Percentiles rank a stretch among this genome's conserved stretches.
Conservation (phyloP, 2,888 invertebrate genomes). For the Nasonia oneida region DNA sequence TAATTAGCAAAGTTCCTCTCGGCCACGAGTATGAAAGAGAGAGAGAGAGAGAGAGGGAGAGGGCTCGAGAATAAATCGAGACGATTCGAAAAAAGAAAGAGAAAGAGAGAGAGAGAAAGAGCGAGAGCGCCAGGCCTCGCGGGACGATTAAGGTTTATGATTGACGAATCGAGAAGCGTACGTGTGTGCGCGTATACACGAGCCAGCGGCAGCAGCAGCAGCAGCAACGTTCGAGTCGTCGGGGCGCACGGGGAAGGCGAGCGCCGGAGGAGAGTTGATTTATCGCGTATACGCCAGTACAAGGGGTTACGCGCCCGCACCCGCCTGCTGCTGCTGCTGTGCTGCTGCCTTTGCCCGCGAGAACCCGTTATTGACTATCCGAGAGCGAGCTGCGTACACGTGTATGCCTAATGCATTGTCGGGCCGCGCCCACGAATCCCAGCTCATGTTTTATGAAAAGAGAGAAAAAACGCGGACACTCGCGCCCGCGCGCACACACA, state of each 20-base stretch:
- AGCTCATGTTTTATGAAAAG: slow-evolving; percentile 54
- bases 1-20: slow-evolving; percentile 60
- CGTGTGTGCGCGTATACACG: background rate
- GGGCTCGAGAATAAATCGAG: background rate
- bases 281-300: slow-evolving; percentile 40
- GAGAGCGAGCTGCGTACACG: slow-evolving; percentile 29
- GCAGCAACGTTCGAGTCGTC: background rate
- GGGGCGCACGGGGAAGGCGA: background rate
- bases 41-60: slow-evolving; percentile 2
- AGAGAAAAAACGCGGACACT: slow-evolving; percentile 22
- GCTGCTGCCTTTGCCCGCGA: slow-evolving; percentile 20
- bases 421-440: slow-evolving; percentile 67
- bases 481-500: background rate
- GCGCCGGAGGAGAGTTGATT: slow-evolving; percentile 50
- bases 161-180: slow-evolving; percentile 58
- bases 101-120: background rate
- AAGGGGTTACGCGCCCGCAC: slow-evolving; percentile 45
- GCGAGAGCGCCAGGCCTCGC: slow-evolving; percentile 28
- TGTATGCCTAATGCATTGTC: slow-evolving; percentile 62
- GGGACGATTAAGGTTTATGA: slow-evolving; percentile 60
- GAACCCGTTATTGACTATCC: slow-evolving; percentile 52
- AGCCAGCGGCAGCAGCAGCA: background rate
- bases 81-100: slow-evolving; percentile 35
- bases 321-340: slow-evolving; percentile 15
- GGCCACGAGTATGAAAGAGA: slow-evolving; percentile 16